These are phyloP conservation scores for Coracias cyanogaster DNA, from an alignment of 2,797 vertebrate species.

Conservation along the genomic window DNA sequence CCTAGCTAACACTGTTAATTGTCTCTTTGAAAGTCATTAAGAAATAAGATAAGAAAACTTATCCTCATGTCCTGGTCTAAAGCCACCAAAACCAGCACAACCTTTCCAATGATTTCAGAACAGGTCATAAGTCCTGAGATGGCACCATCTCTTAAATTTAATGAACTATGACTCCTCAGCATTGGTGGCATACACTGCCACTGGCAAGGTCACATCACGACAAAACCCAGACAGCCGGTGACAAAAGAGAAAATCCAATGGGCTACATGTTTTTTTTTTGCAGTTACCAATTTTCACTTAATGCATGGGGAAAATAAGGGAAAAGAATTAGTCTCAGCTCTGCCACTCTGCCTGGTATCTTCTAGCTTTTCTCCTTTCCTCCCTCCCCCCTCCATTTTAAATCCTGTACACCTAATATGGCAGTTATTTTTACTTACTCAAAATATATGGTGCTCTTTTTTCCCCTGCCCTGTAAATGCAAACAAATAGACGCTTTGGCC, in stretches of 20 bases:
- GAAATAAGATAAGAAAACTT: background rate
- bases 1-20: background rate
- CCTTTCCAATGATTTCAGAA: background rate
- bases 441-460: background rate
- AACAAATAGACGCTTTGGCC: background rate
- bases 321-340: background rate
- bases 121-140: background rate
- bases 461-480: background rate
- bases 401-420: background rate
- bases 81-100: background rate
- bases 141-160: background rate
- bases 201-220: background rate
- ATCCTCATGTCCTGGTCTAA: background rate
- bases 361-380: background rate
- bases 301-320: background rate
- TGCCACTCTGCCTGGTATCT: background rate
- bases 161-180: background rate
- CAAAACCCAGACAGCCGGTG: background rate
- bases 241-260: background rate
- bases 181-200: background rate
- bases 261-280: background rate
- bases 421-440: background rate
- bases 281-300: background rate
- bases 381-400: background rate
- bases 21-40: background rate